Evolutionary conservation across 2,888 invertebrate species (phyloP).

Genomic region (Tigriopus californicus): DNA sequence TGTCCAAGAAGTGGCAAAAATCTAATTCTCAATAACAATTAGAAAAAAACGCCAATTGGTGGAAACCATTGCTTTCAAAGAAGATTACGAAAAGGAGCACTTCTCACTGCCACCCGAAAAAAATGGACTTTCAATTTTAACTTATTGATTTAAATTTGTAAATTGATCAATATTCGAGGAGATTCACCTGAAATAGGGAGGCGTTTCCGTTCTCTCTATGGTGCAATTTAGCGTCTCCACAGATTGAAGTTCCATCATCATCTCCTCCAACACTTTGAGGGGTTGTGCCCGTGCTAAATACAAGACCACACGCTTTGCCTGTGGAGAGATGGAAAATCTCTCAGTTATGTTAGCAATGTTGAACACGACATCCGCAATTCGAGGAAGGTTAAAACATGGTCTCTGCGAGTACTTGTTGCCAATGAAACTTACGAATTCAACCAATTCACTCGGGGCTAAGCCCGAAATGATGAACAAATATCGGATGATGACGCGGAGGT

Average conservation of each 20-base stretch:
- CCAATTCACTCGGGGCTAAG: conserved; percentile 83
- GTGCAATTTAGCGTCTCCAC: conserved; percentile 88
- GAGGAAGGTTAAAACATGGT: background rate
- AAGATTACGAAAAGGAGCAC: background rate
- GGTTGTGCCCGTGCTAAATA: conserved; percentile 81
- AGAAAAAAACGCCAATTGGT: too few species aligned
- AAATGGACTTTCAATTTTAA: conserved; percentile 8
- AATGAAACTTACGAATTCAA: conserved; percentile 63
- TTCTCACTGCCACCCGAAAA: too few species aligned
- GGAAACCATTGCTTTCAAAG: too few species aligned
- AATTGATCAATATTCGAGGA: too few species aligned
- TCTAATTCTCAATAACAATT: too few species aligned
- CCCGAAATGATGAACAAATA: conserved; percentile 90
- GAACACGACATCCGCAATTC: background rate
- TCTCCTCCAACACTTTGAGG: conserved; percentile 78
- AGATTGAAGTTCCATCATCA: conserved; percentile 92
- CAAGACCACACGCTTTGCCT: conserved; percentile 87
- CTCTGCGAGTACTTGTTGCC: background rate
- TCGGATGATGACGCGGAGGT: conserved; percentile 84
- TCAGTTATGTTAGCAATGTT: background rate
- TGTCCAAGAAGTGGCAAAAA: too few species aligned
- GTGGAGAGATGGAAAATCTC: conserved; percentile 19
- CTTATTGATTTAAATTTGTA: conserved; percentile 39
- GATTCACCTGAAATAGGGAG: conserved; percentile 67
- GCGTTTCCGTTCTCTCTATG: conserved; percentile 91